Base-by-base conservation (phyloP, 2,888 invertebrate species). In the Tiphia femorata region DNA sequence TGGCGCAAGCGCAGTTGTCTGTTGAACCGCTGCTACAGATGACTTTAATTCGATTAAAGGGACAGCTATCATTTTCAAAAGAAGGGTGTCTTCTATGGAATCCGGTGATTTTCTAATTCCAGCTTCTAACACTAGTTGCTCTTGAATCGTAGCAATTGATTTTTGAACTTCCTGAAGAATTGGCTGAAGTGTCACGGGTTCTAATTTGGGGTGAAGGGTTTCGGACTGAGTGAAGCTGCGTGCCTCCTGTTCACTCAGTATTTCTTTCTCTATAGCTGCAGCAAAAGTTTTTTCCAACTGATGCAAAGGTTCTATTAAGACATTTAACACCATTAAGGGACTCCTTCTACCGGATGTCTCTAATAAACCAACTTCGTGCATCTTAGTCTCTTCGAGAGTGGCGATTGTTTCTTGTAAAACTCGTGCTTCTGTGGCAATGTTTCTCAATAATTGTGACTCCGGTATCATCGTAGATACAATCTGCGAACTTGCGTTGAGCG, bases 81-180 rank as follows among this genome's bases (percentile, higher is more conserved):
- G 52, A 2, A 77, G 68, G 8, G 62, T 37, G 7, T 67, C 33
- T 42, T 62, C 52, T 3, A 52, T 52, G 1, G 29, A n/a, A 33
- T 76, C 73, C 0, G 75, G 68, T 6, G 69, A 49, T 21, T 63
- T 67, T 7, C 66, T 61, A 2, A 55, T 64, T 0, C 23, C 49
- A 12, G 62, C 58, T 2, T 73, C 75, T 5, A 74, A 20, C 6
- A 70, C 42, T 29, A 70, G 44, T 19, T 76, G 68, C 14, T 78
- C 75, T 20, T 75, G 67, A 8, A 79, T 66, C n/a, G 62, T 58
- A 2, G 71, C 75, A n/a, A 79, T 60, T 1, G 70, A 67, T 29
- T 61, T 75, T 30, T 79, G 72, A 17, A 79, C 54, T 47, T 79
- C 75, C 21, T 72, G 68, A 0, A 80, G 67, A 5, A 71, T 56